Evolutionary conservation across 2,888 invertebrate genomes (phyloP), one percentile per base, ranked within the genome.

Genomic region (Leptarthrus brevirostris): DNA sequence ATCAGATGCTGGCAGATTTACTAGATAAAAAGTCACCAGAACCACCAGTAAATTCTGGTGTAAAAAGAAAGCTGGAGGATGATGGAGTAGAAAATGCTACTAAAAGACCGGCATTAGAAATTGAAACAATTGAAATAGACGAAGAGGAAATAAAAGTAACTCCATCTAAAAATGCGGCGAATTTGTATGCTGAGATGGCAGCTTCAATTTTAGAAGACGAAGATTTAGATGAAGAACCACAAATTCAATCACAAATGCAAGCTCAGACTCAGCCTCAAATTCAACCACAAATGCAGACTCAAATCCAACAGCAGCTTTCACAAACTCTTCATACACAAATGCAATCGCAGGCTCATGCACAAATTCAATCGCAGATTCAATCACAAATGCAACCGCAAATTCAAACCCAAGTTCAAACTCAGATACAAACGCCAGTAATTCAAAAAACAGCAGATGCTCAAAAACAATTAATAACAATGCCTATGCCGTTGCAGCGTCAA

Each of bases 191-290:
- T 0, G 94, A 94, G 26, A 87, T 94, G 61, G 94, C 94, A 0
- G 94, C 94, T 0, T 93, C 93, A 36, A 93, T 93, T 58, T 86
- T 94, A 16, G 93, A 93, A 81, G 94, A 94, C 79, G 94, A 94
- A 81, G 93, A 93, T 36, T 73, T 85, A 75, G 85, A 85, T 30
- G 85, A 85, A 66, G 83, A 82, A 71, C 79, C 80, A 3, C 80
- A 80, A 18, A 77, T 77, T n/a, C 77, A 76, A 20, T 78, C 76
- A 12, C 78, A 77, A 8, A 56, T 79, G 30, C 81, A 79, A 36
- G 79, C 58, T 14, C 36, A 78, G 78, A 22, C 26, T n/a, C 74
- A 71, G 44, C 30, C n/a, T 6, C 54, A 56, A 61, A 12, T n/a
- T 1, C 12, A 61, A n/a, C 34, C 24, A 10, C 40, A 20, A 47